Conservation (phyloP, 2,113 vertebrate species). For the human (Homo sapiens) region DNA sequence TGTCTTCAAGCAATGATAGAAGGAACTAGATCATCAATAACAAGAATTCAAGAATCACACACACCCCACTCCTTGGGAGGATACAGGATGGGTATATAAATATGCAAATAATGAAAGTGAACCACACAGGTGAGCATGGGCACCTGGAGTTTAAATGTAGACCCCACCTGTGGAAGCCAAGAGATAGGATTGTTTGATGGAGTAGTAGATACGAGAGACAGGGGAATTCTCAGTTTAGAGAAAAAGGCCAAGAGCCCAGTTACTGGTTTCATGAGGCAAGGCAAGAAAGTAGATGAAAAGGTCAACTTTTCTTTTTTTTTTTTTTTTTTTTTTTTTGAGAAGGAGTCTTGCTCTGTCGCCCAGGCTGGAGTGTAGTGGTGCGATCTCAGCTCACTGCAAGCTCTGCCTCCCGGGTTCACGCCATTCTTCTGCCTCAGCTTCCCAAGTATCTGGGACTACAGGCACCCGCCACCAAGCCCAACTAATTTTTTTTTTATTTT, state of each 20-base stretch:
- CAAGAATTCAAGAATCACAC: neutral
- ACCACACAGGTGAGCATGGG: neutral
- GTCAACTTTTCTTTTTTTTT: neutral
- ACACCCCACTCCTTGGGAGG: neutral
- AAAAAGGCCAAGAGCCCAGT: neutral
- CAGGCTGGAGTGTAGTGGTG: no score
- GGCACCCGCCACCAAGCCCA: no score
- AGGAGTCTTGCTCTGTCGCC: no score
- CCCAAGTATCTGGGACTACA: no score
- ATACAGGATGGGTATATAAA: no score
- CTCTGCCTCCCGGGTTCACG: no score
- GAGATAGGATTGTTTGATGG: neutral
- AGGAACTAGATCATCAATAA: neutral
- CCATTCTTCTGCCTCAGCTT: no score
- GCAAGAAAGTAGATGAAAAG: neutral
- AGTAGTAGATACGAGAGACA: neutral
- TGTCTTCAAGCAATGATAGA: neutral
- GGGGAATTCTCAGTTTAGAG: neutral
- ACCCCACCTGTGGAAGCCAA: neutral
- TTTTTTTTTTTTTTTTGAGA: no score
- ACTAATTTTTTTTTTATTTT: no score
- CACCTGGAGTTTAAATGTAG: neutral
- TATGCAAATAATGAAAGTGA: neutral
- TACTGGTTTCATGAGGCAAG: neutral
- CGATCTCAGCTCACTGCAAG: no score